Evolutionary conservation across 2,113 vertebrate species (phyloP).

Genomic region (Noctilio leporinus): DNA sequence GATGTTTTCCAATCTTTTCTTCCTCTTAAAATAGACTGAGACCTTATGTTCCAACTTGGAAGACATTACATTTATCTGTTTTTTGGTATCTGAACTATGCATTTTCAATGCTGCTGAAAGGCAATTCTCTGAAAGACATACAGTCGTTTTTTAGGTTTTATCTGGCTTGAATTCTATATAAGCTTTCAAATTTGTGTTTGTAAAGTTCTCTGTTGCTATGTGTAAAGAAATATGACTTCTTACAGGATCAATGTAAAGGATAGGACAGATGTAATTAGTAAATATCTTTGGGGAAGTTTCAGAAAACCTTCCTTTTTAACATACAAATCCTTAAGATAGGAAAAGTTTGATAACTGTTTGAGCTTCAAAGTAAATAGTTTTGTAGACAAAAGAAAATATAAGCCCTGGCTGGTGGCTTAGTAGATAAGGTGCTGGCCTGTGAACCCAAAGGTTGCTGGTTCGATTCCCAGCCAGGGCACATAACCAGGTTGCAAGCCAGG

Average conservation of each 20-base stretch:
- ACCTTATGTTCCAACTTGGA: slow-evolving; percentile 46
- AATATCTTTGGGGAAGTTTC: slow-evolving; percentile 1
- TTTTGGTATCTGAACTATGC: slow-evolving; percentile 17
- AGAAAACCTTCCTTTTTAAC: background rate
- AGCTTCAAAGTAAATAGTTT: slow-evolving; percentile 7
- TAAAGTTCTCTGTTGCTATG: background rate
- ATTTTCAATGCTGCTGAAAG: slow-evolving; percentile 38
- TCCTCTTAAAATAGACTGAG: slow-evolving; percentile 52
- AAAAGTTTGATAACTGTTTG: background rate
- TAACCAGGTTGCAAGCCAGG: no score
- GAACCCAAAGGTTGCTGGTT: no score
- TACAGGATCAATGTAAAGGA: background rate
- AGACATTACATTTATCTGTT: slow-evolving; percentile 49
- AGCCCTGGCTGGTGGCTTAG: no score
- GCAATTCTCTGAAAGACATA: slow-evolving; percentile 7
- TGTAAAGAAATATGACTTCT: slow-evolving; percentile 32
- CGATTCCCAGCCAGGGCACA: no score
- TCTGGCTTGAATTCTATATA: slow-evolving; percentile 35
- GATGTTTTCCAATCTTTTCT: slow-evolving; percentile 61
- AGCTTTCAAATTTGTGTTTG: slow-evolving; percentile 38
- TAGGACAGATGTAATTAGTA: background rate
- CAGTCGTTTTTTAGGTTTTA: slow-evolving; percentile 49
- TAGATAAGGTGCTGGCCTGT: no score
- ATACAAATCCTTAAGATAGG: background rate
- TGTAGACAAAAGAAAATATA: background rate